phyloP scores from a whole-genome alignment of 2,888 invertebrate species.

The Acrobasis consociella region DNA sequence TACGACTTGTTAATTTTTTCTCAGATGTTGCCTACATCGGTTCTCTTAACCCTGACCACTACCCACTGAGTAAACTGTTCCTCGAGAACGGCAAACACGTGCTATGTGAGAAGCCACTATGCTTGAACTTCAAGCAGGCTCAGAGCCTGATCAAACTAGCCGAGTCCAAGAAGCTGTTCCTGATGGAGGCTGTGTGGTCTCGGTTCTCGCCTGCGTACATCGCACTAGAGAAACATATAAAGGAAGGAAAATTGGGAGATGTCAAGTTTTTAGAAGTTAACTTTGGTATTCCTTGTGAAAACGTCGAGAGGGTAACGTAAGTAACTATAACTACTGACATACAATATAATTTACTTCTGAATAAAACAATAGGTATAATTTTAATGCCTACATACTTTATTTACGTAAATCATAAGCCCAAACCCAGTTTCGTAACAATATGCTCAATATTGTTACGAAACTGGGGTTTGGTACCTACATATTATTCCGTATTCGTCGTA shows the following conservation, averaged over 20 bases:
- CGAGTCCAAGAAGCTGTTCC: slow-evolving; percentile 86
- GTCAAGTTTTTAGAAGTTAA: slow-evolving; percentile 84
- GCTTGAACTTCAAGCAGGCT: slow-evolving; percentile 89
- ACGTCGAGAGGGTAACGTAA: slow-evolving; percentile 57
- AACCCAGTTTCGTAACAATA: too few species aligned
- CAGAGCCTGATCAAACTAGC: slow-evolving; percentile 87
- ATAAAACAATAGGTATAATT: too few species aligned
- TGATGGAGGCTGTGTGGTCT: slow-evolving; percentile 97
- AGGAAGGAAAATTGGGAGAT: slow-evolving; percentile 86
- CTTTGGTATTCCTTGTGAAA: slow-evolving; percentile 85
- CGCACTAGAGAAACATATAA: slow-evolving; percentile 85
- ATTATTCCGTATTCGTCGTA: too few species aligned
- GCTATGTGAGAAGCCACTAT: slow-evolving; percentile 95
- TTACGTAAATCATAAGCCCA: too few species aligned
- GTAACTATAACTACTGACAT: too few species aligned
- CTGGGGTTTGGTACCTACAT: too few species aligned
- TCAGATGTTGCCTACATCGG: slow-evolving; percentile 94
- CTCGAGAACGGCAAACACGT: slow-evolving; percentile 92
- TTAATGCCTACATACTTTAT: too few species aligned
- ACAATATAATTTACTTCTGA: too few species aligned
- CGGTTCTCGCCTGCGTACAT: slow-evolving; percentile 91
- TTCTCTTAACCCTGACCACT: slow-evolving; percentile 88
- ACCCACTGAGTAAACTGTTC: slow-evolving; percentile 86
- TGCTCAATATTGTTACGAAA: too few species aligned
- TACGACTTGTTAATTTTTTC: too few species aligned